Conservation (phyloP, 2,888 invertebrate genomes). For the Metalampra italica region DNA sequence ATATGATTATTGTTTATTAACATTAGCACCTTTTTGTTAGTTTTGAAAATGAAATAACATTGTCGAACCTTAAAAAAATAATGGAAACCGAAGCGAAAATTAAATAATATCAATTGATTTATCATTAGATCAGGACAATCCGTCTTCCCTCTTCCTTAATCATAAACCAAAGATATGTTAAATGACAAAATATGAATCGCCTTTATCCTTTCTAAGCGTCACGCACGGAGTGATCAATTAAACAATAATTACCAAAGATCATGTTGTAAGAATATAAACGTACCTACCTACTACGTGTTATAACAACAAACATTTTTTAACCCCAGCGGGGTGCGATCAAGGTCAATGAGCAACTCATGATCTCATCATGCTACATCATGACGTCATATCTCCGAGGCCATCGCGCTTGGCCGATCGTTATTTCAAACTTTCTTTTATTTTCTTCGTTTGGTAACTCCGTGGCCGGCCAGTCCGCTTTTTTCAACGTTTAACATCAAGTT, state of each 20-base stretch:
- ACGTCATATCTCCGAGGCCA: constrained; percentile 41
- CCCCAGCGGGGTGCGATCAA: constrained; percentile 33
- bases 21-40: too few relatives aligned
- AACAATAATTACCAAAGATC: background rate
- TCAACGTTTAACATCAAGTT: background rate
- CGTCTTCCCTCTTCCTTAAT: too few relatives aligned
- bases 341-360: constrained; percentile 44
- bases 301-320: constrained; percentile 23
- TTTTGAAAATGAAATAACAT: too few relatives aligned
- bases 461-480: constrained; percentile 5
- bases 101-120: too few relatives aligned
- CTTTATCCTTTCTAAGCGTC: background rate
- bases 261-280: background rate
- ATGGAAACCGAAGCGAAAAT: too few relatives aligned
- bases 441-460: constrained; percentile 3
- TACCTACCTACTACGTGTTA: background rate
- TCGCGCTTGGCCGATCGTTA: constrained; percentile 39
- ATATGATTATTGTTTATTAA: too few relatives aligned
- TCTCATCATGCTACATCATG: constrained; percentile 44
- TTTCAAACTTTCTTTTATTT: constrained; percentile 38
- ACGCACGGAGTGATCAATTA: background rate
- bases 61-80: too few relatives aligned
- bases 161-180: too few relatives aligned
- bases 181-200: too few relatives aligned
- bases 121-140: too few relatives aligned